A percentile compares a stretch with the other conserved stretches of the same genome.
Conservation (phyloP, 2,113 vertebrate species). For the Burhinus bistriatus region DNA sequence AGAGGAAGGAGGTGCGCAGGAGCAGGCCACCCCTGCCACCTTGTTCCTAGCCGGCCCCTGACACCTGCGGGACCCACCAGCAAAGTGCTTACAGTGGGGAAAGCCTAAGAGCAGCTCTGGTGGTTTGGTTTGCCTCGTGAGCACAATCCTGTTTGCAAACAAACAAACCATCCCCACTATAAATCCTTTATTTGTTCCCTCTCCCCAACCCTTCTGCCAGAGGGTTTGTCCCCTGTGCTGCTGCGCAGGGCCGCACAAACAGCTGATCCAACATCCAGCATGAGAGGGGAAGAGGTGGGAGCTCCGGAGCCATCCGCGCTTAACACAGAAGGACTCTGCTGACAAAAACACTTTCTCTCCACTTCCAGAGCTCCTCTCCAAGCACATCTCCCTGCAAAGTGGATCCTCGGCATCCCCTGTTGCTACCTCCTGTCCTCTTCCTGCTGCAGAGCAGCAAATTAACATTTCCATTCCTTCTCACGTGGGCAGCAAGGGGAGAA, state of each 20-base stretch:
- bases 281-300: background rate
- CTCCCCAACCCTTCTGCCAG: background rate
- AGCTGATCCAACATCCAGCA: background rate
- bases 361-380: background rate
- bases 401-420: background rate
- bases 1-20: background rate
- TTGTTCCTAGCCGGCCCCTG: accelerated
- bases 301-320: accelerated
- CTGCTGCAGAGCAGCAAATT: background rate
- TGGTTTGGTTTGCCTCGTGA: background rate
- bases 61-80: background rate
- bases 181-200: background rate
- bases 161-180: background rate
- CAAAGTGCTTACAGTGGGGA: background rate
- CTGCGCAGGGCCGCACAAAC: background rate
- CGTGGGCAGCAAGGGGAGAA: background rate
- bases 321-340: background rate
- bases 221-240: background rate
- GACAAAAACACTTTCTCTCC: background rate
- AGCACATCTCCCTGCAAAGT: accelerated
- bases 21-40: background rate
- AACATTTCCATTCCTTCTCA: background rate
- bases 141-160: background rate
- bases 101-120: background rate
- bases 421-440: background rate